A percentile compares a stretch with the other conserved stretches of the same genome.
Conservation (phyloP, 37 sponge, comb jelly and placozoan genomes). For the Ianthella basta region DNA sequence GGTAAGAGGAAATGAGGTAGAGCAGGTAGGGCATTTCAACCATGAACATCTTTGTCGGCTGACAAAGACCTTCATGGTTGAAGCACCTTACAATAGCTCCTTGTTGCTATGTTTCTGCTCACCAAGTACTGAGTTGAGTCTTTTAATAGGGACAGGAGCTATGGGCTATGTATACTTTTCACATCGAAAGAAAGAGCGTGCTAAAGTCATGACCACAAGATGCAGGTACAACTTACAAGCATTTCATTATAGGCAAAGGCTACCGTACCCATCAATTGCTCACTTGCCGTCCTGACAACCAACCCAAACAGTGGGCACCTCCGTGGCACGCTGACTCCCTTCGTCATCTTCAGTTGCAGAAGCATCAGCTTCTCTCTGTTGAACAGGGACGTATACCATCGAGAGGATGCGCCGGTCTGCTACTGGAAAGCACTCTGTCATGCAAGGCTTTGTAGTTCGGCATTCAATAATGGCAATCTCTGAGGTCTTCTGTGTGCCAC, state of each 20-base stretch:
- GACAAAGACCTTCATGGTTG: no score
- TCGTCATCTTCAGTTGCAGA: not conserved
- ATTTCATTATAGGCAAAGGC: not conserved
- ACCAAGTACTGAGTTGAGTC: no score
- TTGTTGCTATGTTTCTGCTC: no score
- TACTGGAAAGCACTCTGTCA: constrained; percentile 24
- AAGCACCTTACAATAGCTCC: no score
- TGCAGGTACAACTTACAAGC: not conserved
- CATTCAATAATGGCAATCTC: constrained; percentile 60
- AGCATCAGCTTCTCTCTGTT: not conserved
- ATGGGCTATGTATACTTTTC: no score
- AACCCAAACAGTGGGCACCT: constrained; percentile 59
- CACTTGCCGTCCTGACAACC: constrained; percentile 71
- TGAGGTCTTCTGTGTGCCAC: constrained; percentile 30
- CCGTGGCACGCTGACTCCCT: not conserved
- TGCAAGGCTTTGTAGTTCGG: constrained; percentile 15
- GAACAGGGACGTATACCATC: constrained; percentile 13
- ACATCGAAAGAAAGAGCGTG: not conserved
- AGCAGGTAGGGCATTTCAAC: no score
- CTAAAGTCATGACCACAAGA: not conserved
- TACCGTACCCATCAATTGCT: constrained; percentile 2
- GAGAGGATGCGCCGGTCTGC: not conserved
- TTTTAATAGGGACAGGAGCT: no score
- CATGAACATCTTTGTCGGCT: no score
- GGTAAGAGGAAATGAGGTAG: no score